Conservation (phyloP, 2,888 invertebrate species). For the Pollenia griseotomentosa region DNA sequence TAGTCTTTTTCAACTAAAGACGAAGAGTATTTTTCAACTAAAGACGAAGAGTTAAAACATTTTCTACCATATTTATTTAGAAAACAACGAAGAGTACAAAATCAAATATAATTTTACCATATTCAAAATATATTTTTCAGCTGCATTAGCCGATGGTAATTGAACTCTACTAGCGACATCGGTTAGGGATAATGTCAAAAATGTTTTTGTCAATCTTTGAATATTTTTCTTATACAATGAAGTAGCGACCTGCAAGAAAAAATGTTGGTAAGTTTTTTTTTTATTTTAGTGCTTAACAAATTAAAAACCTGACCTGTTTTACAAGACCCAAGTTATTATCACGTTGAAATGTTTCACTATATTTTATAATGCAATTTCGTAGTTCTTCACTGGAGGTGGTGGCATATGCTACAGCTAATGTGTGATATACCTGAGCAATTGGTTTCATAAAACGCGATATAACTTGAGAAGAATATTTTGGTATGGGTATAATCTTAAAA, state of each 20-base stretch:
- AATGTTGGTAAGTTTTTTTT: background rate
- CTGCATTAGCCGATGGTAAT: conserved; percentile 92
- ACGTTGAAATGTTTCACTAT: conserved; percentile 91
- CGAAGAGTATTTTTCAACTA: too few relatives aligned
- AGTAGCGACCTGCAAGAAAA: conserved; percentile 88
- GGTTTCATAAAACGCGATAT: conserved; percentile 94
- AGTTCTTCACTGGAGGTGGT: conserved; percentile 90
- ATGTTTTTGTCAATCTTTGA: conserved; percentile 94
- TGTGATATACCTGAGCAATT: conserved; percentile 93
- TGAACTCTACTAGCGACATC: conserved; percentile 93
- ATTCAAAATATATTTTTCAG: conserved; percentile 96
- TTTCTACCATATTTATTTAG: too few relatives aligned
- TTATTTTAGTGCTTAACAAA: background rate
- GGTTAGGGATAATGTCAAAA: conserved; percentile 89
- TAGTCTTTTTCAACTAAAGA: too few relatives aligned
- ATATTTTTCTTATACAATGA: conserved; percentile 98
- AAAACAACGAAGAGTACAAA: too few relatives aligned
- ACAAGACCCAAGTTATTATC: conserved; percentile 92
- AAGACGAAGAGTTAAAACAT: too few relatives aligned
- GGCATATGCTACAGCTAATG: conserved; percentile 92
- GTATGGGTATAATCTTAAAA: conserved; percentile 87
- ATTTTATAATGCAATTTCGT: conserved; percentile 89
- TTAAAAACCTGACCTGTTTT: conserved; percentile 86
- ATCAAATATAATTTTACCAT: conserved; percentile 89
- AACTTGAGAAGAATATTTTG: conserved; percentile 96